Base-by-base conservation (phyloP, 2,113 vertebrate genomes). In the Cynopterus brachyotis region DNA sequence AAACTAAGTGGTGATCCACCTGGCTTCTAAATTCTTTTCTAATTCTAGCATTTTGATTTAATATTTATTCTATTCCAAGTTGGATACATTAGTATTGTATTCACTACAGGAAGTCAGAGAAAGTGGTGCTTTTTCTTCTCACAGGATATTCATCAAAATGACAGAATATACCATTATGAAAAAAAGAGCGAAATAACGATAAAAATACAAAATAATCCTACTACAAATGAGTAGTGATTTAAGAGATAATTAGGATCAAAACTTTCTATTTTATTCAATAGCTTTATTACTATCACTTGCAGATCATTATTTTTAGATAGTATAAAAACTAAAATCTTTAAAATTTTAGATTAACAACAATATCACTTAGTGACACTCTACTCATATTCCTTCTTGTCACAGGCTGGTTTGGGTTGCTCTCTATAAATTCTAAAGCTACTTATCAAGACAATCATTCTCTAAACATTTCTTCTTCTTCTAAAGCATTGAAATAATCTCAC, bases 391-490 rank as follows among this genome's bases (percentile, higher is more conserved):
- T 91, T 89, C 20, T 19, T 66, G 26, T 81, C 59, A 91, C 19
- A 73, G 40, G 26, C 17, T 81, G 47, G 35, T 93, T 66, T 30
- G 42, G 3, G 12, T 64, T 85, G 28, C 6, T 76, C 32, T 86
- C 67, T 53, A 66, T 73, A 73, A 70, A 37, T 4, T 50, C 75
- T 62, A 81, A 94, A 75, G 78, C 95, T 89, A 75, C 89, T 96
- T 85, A 94, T 85, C 40, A 89, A 88, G 81, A 89, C 45, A 81
- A 79, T 97, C 85, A 70, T 81, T 90, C 45, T 94, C 76, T 85
- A 96, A 95, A 96, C 28, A 97, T 78, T 95, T 87, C 62, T 95
- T 87, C 91, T 89, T 86, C 40, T 89, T 93, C 82, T 91, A 66
- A 93, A 95, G 47, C 66, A 66, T 2, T 91, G 85, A 94, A 91